A percentile compares a stretch with the other conserved stretches of the same genome.
These are phyloP conservation scores for Phodopus roborovskii DNA, from an alignment of 2,113 vertebrate genomes.

Conservation along the genomic window DNA sequence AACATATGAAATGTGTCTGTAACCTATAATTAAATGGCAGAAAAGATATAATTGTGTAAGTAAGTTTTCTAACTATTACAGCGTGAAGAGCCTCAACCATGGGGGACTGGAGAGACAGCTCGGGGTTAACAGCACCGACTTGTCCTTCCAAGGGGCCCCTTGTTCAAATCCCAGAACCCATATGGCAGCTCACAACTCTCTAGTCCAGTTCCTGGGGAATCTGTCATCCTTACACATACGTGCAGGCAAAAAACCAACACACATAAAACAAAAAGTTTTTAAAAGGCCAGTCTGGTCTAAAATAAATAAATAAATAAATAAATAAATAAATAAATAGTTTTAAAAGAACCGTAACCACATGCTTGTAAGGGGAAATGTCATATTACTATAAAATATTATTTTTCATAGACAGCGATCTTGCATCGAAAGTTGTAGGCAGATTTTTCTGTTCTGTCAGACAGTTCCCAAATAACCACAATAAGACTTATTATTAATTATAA, in stretches of 20 bases:
- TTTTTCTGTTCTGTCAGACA: not conserved
- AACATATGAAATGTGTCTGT: constrained; percentile 24
- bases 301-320: not conserved
- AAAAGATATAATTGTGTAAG: constrained; percentile 59
- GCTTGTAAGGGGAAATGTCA: constrained; percentile 55
- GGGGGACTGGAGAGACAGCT: not conserved
- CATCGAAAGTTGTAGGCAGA: not conserved
- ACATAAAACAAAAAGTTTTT: not conserved
- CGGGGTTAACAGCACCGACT: not conserved
- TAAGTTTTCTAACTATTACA: constrained; percentile 50
- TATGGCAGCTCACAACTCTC: not conserved
- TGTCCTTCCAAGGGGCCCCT: not conserved
- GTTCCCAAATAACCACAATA: not conserved
- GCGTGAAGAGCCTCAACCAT: constrained; percentile 62
- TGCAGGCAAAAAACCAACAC: not conserved
- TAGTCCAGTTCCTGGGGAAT: not conserved
- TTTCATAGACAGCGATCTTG: constrained; percentile 54
- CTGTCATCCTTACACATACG: not conserved
- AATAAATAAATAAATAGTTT: too few relatives aligned
- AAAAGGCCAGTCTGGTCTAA: too few relatives aligned
- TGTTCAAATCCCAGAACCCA: not conserved
- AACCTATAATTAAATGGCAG: constrained; percentile 52
- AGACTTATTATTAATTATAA: not conserved
- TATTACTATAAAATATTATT: constrained; percentile 62
- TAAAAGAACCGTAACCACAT: constrained; percentile 61